These are phyloP conservation scores for Eupithecia vulgata DNA, from an alignment of 2,888 invertebrate genomes.

Conservation along the genomic window DNA sequence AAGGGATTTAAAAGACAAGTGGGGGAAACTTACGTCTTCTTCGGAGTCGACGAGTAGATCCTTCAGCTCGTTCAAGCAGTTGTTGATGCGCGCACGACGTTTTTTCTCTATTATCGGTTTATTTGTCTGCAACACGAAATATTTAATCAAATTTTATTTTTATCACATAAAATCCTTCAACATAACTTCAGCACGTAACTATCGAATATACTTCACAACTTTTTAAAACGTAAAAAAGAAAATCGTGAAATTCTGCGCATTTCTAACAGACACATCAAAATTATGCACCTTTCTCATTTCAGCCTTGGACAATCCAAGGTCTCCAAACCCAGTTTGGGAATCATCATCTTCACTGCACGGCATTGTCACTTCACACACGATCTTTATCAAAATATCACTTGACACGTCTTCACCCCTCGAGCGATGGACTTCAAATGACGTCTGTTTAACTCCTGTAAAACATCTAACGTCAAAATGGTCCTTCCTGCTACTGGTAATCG, in stretches of 20 bases:
- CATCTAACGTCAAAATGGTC: constrained; percentile 69
- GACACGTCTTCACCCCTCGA: constrained; percentile 54
- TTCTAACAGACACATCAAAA: constrained; percentile 12
- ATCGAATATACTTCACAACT: constrained; percentile 3
- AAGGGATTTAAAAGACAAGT: not conserved
- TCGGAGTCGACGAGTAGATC: constrained; percentile 93
- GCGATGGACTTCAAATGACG: constrained; percentile 56
- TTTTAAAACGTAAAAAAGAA: not conserved
- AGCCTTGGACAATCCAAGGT: constrained; percentile 87
- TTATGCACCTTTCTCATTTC: constrained; percentile 86
- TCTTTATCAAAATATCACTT: constrained; percentile 21
- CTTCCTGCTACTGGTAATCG: constrained; percentile 60
- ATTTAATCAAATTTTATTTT: not conserved
- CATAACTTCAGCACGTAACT: not conserved
- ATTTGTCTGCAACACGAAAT: constrained; percentile 86
- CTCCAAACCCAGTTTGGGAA: constrained; percentile 78
- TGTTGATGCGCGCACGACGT: constrained; percentile 94
- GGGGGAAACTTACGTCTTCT: constrained; percentile 92
- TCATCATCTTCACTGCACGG: constrained; percentile 87
- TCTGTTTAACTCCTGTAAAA: constrained; percentile 49
- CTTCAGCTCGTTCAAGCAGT: constrained; percentile 94
- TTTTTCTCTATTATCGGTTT: constrained; percentile 97
- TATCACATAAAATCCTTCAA: not conserved
- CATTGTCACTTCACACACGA: constrained; percentile 64
- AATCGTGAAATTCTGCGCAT: not conserved